Percentiles rank a stretch among this genome's conserved stretches.
These are phyloP conservation scores for Xyrichtys novacula DNA, from an alignment of 2,797 vertebrate genomes.

Conservation along the genomic window DNA sequence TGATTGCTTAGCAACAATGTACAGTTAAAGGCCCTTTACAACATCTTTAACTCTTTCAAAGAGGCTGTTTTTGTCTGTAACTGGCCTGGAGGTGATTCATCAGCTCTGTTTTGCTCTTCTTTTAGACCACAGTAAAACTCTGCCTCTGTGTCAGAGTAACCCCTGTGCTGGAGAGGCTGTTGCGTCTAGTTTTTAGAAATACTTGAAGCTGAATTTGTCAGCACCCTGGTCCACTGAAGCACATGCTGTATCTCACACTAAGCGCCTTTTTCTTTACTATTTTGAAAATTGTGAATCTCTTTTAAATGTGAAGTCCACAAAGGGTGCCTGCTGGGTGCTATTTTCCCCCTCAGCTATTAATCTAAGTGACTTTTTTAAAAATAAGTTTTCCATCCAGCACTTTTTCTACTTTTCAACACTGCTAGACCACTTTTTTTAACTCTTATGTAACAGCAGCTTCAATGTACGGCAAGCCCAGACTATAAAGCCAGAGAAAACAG, in stretches of 20 bases:
- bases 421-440: slow-evolving; percentile 27
- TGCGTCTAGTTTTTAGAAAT: slow-evolving; percentile 16
- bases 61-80: slow-evolving; percentile 4
- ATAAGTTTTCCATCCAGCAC: not conserved
- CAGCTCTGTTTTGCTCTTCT: slow-evolving; percentile 3
- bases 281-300: not conserved
- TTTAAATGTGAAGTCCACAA: slow-evolving; percentile 26
- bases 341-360: slow-evolving; percentile 15
- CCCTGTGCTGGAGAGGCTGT: not conserved
- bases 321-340: not conserved
- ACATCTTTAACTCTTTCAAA: slow-evolving; percentile 1
- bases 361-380: slow-evolving; percentile 13
- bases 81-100: slow-evolving; percentile 35
- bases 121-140: slow-evolving; percentile 24
- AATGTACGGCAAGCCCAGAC: slow-evolving; percentile 20
- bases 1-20: slow-evolving; percentile 49
- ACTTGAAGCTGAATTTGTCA: slow-evolving; percentile 21
- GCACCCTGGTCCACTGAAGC: slow-evolving; percentile 23
- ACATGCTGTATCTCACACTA: not conserved
- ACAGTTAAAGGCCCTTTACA: slow-evolving; percentile 15
- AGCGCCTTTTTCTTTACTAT: not conserved
- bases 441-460: slow-evolving; percentile 35
- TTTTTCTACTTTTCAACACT: not conserved
- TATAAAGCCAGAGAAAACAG: slow-evolving; percentile 46
- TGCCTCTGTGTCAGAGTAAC: not conserved